phyloP scores from a whole-genome alignment of 2,888 invertebrate genomes.

The Melanchra persicariae region DNA sequence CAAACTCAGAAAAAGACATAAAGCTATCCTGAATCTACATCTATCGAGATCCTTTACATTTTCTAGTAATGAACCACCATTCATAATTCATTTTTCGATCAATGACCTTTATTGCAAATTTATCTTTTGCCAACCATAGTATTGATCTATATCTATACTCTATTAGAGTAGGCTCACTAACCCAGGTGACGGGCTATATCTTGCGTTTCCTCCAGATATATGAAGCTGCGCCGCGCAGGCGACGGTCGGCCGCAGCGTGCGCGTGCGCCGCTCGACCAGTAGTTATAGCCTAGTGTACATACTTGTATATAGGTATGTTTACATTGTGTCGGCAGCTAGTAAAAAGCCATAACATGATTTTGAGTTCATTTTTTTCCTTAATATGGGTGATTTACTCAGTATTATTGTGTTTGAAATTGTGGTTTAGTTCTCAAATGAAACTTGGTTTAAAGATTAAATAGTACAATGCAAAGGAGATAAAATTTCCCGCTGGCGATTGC shows the following conservation, averaged over 20 bases:
- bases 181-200: slow-evolving; percentile 72
- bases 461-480: neutral
- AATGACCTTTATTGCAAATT: no score
- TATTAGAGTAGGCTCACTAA: slow-evolving; percentile 51
- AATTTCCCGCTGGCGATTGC: neutral
- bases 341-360: slow-evolving; percentile 8
- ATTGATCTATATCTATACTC: neutral
- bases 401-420: neutral
- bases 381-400: slow-evolving; percentile 58
- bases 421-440: neutral
- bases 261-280: slow-evolving; percentile 80
- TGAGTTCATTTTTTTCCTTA: slow-evolving; percentile 4
- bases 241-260: slow-evolving; percentile 82
- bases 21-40: no score
- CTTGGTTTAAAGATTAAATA: neutral
- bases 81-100: no score
- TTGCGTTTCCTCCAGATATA: slow-evolving; percentile 81
- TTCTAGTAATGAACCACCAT: no score
- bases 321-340: slow-evolving; percentile 78
- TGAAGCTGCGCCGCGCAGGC: slow-evolving; percentile 82
- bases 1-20: no score
- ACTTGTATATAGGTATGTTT: slow-evolving; percentile 89
- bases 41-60: no score
- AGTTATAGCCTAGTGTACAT: slow-evolving; percentile 83
- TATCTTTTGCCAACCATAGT: no score